Evolutionary conservation across 2,797 vertebrate species (phyloP).

Genomic region (Syngnathus rostellatus): DNA sequence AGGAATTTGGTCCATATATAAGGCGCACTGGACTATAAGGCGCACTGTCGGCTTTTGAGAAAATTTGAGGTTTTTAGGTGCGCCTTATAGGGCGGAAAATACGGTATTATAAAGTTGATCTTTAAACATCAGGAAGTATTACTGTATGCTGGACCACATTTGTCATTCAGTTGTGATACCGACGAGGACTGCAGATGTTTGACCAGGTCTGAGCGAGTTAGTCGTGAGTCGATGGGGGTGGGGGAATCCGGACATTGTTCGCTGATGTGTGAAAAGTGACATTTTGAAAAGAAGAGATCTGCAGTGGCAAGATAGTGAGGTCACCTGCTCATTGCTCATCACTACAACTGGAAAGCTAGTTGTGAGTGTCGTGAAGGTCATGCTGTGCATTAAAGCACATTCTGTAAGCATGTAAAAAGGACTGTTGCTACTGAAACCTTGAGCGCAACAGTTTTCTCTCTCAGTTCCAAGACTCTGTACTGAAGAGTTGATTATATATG

Average conservation of each 20-base stretch:
- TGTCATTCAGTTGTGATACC: neutral
- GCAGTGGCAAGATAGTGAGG: conserved; percentile 20
- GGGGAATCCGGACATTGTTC: conserved; percentile 22
- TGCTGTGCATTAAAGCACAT: neutral
- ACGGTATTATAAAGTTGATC: neutral
- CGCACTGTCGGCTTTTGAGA: too few relatives aligned
- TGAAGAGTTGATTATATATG: too few relatives aligned
- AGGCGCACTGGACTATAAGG: too few relatives aligned
- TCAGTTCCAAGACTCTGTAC: too few relatives aligned
- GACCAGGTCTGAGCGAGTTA: conserved; percentile 11
- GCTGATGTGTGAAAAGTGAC: conserved; percentile 42
- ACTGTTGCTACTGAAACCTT: neutral
- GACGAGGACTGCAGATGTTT: neutral
- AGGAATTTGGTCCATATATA: too few relatives aligned
- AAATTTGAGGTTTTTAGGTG: too few relatives aligned
- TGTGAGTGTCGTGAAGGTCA: conserved; percentile 15
- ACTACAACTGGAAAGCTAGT: conserved; percentile 28
- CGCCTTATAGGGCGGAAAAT: too few relatives aligned
- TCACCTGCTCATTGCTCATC: conserved; percentile 33
- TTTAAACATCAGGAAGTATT: neutral
- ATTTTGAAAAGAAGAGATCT: conserved; percentile 41
- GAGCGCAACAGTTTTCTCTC: neutral
- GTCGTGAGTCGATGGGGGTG: conserved; percentile 6
- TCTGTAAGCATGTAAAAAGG: neutral
- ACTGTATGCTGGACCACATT: neutral